Evolutionary conservation across 2,797 vertebrate genomes (phyloP).

Genomic region (Poliocrania exsul): DNA sequence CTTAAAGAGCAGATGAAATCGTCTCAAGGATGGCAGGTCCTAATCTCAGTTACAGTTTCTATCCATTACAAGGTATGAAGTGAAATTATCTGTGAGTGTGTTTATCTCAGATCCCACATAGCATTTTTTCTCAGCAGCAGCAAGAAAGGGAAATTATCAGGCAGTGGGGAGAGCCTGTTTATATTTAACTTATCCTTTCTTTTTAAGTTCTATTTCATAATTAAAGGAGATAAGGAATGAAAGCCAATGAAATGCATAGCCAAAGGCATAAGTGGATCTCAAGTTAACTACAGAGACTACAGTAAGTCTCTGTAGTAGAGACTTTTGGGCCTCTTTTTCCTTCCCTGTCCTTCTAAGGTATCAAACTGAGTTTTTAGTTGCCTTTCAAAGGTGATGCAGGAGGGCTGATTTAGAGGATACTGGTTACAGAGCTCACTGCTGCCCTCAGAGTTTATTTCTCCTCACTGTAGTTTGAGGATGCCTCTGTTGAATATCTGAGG

Average conservation of each 20-base stretch:
- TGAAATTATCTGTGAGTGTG: slow-evolving; percentile 54
- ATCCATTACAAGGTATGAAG: slow-evolving; percentile 35
- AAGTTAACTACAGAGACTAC: background rate
- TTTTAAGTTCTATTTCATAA: slow-evolving; percentile 37
- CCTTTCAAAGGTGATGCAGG: background rate
- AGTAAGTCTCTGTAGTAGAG: background rate
- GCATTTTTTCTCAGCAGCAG: slow-evolving; percentile 26
- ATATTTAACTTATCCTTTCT: slow-evolving; percentile 63
- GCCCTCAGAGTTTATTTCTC: background rate
- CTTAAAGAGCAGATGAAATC: background rate
- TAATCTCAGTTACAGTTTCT: slow-evolving; percentile 40
- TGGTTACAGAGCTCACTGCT: background rate
- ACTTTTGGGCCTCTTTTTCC: background rate
- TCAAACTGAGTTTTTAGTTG: background rate
- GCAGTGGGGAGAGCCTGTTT: slow-evolving; percentile 41
- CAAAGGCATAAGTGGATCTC: slow-evolving; percentile 15
- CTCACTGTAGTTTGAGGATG: background rate
- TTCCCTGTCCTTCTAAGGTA: background rate
- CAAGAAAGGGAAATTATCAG: slow-evolving; percentile 53
- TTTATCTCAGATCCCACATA: slow-evolving; percentile 58
- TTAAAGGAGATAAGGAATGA: slow-evolving; percentile 4
- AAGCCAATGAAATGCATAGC: background rate
- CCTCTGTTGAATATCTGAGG: background rate
- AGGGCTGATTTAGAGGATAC: background rate
- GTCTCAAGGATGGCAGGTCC: slow-evolving; percentile 16